Conservation (phyloP, 2,113 vertebrate genomes). For the Mugil cephalus region DNA sequence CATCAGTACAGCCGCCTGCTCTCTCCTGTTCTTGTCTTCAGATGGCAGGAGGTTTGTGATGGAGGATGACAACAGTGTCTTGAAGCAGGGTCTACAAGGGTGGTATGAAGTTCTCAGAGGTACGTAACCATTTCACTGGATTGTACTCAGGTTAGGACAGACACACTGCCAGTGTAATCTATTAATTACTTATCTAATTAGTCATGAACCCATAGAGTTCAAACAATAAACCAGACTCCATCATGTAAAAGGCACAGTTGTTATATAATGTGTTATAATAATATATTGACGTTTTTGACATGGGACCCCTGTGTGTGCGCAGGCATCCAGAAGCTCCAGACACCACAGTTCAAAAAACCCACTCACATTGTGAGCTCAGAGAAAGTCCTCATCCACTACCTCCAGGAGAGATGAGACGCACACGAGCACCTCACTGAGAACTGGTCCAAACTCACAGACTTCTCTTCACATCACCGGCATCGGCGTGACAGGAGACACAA, state of each 20-base stretch:
- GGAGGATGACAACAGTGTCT: slow-evolving; percentile 55
- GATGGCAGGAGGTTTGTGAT: slow-evolving; percentile 80
- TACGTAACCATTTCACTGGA: slow-evolving; percentile 20
- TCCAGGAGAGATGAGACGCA: slow-evolving; percentile 64
- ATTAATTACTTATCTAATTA: too few relatives aligned
- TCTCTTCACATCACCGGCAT: neutral
- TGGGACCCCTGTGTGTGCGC: neutral
- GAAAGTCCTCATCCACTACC: slow-evolving; percentile 65
- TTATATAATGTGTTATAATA: neutral
- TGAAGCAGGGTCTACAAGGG: slow-evolving; percentile 67
- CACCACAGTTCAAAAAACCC: slow-evolving; percentile 44
- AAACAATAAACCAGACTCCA: too few relatives aligned
- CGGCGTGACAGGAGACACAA: neutral
- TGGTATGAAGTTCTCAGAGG: slow-evolving; percentile 75
- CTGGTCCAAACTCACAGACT: neutral
- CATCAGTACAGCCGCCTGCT: too few relatives aligned
- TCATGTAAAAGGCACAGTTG: too few relatives aligned
- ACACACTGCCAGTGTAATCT: too few relatives aligned
- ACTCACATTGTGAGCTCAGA: slow-evolving; percentile 61
- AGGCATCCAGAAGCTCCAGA: slow-evolving; percentile 72
- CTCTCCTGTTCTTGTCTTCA: slow-evolving; percentile 41
- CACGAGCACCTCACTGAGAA: too few relatives aligned
- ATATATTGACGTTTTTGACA: neutral
- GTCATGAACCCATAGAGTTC: neutral
- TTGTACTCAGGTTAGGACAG: too few relatives aligned